Base-by-base conservation (phyloP, 1,140 invertebrate genomes). In the Drosophila teissieri region DNA sequence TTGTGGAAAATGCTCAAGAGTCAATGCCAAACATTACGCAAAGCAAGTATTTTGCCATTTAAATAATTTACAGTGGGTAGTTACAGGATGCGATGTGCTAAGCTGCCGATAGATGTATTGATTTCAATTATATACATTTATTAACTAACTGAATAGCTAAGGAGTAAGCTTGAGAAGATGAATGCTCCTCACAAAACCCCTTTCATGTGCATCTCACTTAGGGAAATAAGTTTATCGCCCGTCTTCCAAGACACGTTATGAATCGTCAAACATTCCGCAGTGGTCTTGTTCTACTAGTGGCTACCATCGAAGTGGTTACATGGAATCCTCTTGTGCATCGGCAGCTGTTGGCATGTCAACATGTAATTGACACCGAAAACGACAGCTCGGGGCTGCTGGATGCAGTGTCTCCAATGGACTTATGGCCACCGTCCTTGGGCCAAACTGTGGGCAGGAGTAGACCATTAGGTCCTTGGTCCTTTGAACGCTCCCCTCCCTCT, bases 291-390 rank as follows among this genome's bases (percentile, higher is more conserved):
- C 22, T 37, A 48, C 34, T 12, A 10, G 24, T 19, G n/a, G n/a
- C 14, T 37, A 27, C 7, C 44, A 37, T 22, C 34, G 37, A 19
- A 45, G 36, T 57, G 53, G 44, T 39, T 53, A 52, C 44, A 63
- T 58, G 22, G 39, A 19, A 27, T 24, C 22, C 46, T 31, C 69
- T 56, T 27, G 46, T 52, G 52, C 31, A 56, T 36, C 24, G 46
- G 52, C 69, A 56, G 68, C 45, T 75, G 73, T 34, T 57, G 60
- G 60, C 68, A 57, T 57, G 73, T 75, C 68, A 64, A 73, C 73
- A 73, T 64, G 68, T 72, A 75, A 75, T 75, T 75, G 73, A 75
- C 73, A 75, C 73, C 58, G 34, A 75, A 75, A 75, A 64, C 55
- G 69, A 73, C 68, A 75, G 39, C 19, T 46, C 24, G 24, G 44